These are phyloP conservation scores for Trichogramma dendrolimi DNA, from an alignment of 2,888 invertebrate species.

Conservation along the genomic window DNA sequence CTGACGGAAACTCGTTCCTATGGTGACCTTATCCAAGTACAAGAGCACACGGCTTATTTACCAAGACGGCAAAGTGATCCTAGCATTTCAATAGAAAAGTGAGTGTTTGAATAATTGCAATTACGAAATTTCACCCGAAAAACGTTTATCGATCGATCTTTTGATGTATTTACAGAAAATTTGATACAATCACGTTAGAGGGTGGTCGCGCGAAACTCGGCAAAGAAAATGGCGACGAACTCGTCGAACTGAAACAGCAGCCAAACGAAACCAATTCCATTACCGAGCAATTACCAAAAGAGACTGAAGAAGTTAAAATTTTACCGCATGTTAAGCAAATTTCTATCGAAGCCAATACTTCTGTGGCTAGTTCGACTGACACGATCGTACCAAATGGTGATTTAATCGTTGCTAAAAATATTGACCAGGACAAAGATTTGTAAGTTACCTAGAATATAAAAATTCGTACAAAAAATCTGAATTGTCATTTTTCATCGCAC, in stretches of 20 bases:
- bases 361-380: constrained; percentile 58
- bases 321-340: constrained; percentile 38
- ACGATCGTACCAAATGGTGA: constrained; percentile 53
- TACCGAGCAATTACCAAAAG: constrained; percentile 19
- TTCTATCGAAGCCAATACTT: constrained; percentile 45
- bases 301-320: constrained; percentile 36
- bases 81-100: constrained; percentile 74
- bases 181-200: constrained; percentile 46
- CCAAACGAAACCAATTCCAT: constrained; percentile 19
- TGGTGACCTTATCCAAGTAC: constrained; percentile 72
- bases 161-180: constrained; percentile 41
- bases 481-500: background rate
- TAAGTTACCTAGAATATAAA: constrained; percentile 32
- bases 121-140: constrained; percentile 2
- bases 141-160: background rate
- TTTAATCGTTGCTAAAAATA: constrained; percentile 31
- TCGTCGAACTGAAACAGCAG: background rate
- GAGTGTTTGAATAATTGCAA: constrained; percentile 38
- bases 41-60: constrained; percentile 56
- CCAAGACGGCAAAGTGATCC: constrained; percentile 82
- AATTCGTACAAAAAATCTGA: background rate
- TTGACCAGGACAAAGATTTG: constrained; percentile 39
- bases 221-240: background rate
- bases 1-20: constrained; percentile 83
- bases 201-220: constrained; percentile 40